Evolutionary conservation across 2,797 vertebrate genomes (phyloP).

Genomic region (Thaleichthys pacificus): DNA sequence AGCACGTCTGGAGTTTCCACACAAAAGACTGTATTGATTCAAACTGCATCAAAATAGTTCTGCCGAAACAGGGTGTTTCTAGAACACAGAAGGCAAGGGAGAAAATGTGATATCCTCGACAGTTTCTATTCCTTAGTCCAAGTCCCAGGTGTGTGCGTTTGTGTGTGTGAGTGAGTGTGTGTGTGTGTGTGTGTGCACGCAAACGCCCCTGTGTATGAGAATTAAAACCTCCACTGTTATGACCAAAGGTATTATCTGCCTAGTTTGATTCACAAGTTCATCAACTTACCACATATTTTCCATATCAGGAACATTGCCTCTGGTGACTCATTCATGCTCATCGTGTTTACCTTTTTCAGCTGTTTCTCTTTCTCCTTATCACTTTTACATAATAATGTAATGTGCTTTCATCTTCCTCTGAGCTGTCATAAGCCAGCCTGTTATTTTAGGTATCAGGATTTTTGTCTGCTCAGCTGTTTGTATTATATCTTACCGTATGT

Average conservation of each 20-base stretch:
- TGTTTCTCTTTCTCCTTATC: slow-evolving; percentile 10
- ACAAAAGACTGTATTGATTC: slow-evolving; percentile 66
- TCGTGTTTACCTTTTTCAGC: not conserved
- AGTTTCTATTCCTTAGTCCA: no score
- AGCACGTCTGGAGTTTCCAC: slow-evolving; percentile 47
- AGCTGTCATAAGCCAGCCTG: not conserved
- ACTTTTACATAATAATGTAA: slow-evolving; percentile 12
- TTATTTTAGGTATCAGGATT: not conserved
- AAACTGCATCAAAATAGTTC: slow-evolving; percentile 48
- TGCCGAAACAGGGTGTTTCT: slow-evolving; percentile 38
- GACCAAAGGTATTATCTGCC: no score
- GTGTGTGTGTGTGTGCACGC: slow-evolving; percentile 3
- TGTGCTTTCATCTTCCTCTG: slow-evolving; percentile 11
- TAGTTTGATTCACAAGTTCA: not conserved
- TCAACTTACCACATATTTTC: not conserved
- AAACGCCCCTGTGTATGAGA: not conserved
- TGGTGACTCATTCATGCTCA: not conserved
- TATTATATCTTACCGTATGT: not conserved
- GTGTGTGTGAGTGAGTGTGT: slow-evolving; percentile 6
- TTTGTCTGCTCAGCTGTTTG: not conserved
- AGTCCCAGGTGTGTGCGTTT: slow-evolving; percentile 1
- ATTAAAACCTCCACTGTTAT: not conserved
- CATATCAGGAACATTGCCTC: not conserved
- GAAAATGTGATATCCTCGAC: slow-evolving; percentile 41
- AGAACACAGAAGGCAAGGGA: slow-evolving; percentile 41